Base-by-base conservation (phyloP, 2,797 vertebrate genomes). In the Sebastes iracundus region DNA sequence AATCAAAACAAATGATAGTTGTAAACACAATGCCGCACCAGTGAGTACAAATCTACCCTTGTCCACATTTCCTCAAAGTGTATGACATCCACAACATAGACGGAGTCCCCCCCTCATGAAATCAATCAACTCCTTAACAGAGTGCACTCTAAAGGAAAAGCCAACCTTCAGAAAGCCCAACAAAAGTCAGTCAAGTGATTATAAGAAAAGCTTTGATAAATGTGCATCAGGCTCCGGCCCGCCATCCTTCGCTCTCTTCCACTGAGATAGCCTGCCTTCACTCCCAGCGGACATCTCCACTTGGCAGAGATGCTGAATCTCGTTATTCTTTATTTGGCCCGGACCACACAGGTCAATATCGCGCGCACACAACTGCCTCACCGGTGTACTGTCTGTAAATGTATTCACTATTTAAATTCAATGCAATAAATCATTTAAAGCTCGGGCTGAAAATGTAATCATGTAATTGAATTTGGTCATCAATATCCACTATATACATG, bases 401-500 rank as follows among this genome's bases (percentile, higher is more conserved):
- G 88, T 86, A 92, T 92, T 93, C 91, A 74, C 91, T 82, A 93
- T 95, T 93, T 91, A 92, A 93, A 94, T 94, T 83, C 89, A 80
- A 84, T 64, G 91, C 89, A 83, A 93, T 94, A 93, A 94, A 95
- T 96, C 91, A 92, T 93, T 92, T 91, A 93, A 92, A 90, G 90
- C 89, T 88, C 85, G 14, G 80, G 88, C 92, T 89, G 92, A 95
- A 94, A 94, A 94, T 91, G 93, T 92, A 94, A 96, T 96, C 94
- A 94, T 95, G 93, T 95, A 95, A 96, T 96, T 96, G 93, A 94
- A 93, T 96, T 90, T 86, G 90, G 92, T 93, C 95, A 95, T 96
- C 94, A 96, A 94, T 95, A 95, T 92, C 88, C 89, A 88, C 83
- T 81, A 88, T 90, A 90, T 88, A 90, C 72, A 77, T 58, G 79